A percentile compares a stretch with the other conserved stretches of the same genome.
phyloP scores from a whole-genome alignment of 2,113 vertebrate genomes.

The Pseudonaja textilis region DNA sequence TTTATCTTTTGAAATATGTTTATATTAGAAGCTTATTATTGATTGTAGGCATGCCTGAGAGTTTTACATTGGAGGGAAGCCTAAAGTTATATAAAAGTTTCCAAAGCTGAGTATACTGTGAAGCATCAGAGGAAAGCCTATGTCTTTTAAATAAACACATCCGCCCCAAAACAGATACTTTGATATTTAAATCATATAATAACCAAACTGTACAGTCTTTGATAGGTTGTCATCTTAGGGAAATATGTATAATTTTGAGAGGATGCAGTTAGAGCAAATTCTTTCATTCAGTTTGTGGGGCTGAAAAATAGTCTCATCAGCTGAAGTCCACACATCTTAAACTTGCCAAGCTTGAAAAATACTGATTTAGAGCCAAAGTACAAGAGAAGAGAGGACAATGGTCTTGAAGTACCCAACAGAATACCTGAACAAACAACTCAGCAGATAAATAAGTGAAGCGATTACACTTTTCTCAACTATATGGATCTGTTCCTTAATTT shows the following conservation, averaged over 20 bases:
- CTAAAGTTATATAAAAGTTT: background rate
- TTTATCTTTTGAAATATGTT: background rate
- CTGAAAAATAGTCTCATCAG: background rate
- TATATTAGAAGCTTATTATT: background rate
- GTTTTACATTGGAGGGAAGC: background rate
- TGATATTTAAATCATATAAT: background rate
- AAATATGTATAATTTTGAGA: background rate
- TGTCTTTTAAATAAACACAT: background rate
- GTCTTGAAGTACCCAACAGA: background rate
- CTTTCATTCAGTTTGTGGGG: background rate
- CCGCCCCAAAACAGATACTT: background rate
- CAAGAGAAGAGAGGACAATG: background rate
- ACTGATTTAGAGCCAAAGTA: background rate
- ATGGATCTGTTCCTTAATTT: background rate
- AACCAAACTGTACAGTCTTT: background rate
- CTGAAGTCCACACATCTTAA: background rate
- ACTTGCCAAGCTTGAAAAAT: background rate
- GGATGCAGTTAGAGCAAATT: background rate
- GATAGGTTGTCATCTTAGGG: background rate
- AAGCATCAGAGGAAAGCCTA: background rate
- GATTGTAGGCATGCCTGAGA: background rate
- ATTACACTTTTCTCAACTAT: background rate
- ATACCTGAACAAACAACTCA: background rate
- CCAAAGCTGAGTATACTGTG: background rate
- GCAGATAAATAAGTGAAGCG: background rate